Conservation (phyloP, 2,888 invertebrate genomes). For the Pemphredon lugubris region DNA sequence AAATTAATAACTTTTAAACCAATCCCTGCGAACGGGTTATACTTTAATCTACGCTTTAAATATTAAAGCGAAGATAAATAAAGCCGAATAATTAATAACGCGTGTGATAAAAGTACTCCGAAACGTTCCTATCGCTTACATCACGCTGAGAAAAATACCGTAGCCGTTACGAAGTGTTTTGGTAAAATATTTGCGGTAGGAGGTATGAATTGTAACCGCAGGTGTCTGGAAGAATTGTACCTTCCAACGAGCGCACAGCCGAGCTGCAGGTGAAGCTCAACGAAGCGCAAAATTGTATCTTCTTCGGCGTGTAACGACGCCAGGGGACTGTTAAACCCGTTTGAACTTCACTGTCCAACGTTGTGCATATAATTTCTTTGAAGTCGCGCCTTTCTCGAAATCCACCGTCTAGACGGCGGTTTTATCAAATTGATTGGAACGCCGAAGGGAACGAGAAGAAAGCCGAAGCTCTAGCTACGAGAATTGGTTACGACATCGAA, state of each 20-base stretch:
- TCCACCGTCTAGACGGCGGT: constrained; percentile 33
- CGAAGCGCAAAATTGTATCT: constrained; percentile 71
- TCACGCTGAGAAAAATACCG: no score
- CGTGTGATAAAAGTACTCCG: no score
- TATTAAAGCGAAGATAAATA: no score
- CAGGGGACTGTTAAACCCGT: constrained; percentile 52
- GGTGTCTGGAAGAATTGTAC: constrained; percentile 34
- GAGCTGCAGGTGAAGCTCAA: constrained; percentile 65
- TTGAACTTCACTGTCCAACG: constrained; percentile 38
- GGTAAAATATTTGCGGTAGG: constrained; percentile 21
- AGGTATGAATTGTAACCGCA: constrained; percentile 27
- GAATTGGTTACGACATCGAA: not conserved
- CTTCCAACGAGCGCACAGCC: constrained; percentile 32
- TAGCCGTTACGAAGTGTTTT: not conserved
- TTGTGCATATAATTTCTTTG: constrained; percentile 50
- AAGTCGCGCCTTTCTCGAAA: constrained; percentile 34
- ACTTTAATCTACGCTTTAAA: no score
- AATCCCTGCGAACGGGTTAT: no score
- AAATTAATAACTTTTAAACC: no score
- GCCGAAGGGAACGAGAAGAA: not conserved
- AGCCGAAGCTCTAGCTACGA: not conserved
- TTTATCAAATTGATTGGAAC: constrained; percentile 16
- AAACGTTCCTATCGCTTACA: no score
- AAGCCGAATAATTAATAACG: no score
- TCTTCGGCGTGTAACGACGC: constrained; percentile 58